phyloP scores from a whole-genome alignment of 2,797 vertebrate species.

The Acrocephalus scirpaceus region DNA sequence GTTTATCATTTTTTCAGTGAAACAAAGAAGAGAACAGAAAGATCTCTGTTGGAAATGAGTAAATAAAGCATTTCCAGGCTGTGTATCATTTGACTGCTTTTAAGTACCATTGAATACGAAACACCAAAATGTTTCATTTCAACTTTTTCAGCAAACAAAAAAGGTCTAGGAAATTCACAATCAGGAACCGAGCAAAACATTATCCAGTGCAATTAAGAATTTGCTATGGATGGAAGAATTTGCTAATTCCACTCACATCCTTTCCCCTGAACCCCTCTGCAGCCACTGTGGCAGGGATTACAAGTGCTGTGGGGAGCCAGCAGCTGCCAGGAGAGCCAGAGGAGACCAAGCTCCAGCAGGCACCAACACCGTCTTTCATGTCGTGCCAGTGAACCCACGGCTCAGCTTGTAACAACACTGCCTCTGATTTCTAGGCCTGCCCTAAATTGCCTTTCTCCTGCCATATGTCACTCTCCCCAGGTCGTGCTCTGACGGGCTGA shows the following conservation, averaged over 20 bases:
- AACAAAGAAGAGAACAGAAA: neutral
- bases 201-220: neutral
- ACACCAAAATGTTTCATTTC: neutral
- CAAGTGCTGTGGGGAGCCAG: neutral
- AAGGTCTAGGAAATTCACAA: neutral
- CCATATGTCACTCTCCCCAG: slow-evolving; percentile 7
- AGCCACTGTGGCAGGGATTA: neutral
- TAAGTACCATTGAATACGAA: neutral
- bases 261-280: neutral
- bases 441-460: slow-evolving; percentile 3
- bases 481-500: neutral
- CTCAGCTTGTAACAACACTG: neutral
- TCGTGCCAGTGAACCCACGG: neutral
- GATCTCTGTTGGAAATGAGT: neutral
- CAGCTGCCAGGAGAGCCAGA: neutral
- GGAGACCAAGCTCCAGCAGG: neutral
- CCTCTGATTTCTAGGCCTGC: slow-evolving; percentile 7
- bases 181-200: neutral
- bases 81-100: neutral
- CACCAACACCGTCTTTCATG: neutral
- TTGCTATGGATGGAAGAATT: neutral
- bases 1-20: neutral
- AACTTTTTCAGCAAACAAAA: neutral
- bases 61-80: neutral
- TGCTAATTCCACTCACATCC: neutral